phyloP scores from a whole-genome alignment of 2,797 vertebrate genomes.

The Myotis pilosus region DNA sequence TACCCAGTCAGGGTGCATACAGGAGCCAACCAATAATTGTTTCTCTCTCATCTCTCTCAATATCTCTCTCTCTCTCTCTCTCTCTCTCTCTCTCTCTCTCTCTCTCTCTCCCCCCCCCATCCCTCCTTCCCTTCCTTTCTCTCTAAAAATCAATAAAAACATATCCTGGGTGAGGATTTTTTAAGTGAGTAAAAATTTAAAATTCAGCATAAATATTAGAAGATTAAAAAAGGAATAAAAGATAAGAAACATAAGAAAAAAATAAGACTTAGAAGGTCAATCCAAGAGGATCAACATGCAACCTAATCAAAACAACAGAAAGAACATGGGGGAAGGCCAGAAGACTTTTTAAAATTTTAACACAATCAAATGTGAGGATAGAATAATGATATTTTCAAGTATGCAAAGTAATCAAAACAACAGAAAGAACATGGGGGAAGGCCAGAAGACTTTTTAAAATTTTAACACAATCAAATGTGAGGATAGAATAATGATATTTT shows the following conservation, averaged over 20 bases:
- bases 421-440: background rate
- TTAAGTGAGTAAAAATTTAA: background rate
- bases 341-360: background rate
- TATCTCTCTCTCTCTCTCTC: no score
- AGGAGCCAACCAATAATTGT: background rate
- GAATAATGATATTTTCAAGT: background rate
- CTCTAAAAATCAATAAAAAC: background rate
- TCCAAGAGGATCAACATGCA: background rate
- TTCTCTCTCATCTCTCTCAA: no score
- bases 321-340: background rate
- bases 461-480: background rate
- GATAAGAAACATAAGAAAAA: background rate
- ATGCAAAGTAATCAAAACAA: background rate
- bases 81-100: no score
- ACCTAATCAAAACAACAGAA: background rate
- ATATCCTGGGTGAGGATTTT: background rate
- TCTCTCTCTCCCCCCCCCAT: fast-evolving
- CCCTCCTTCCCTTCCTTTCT: background rate
- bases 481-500: background rate
- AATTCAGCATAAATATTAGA: background rate
- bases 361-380: background rate
- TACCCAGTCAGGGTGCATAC: background rate
- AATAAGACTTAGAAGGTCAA: background rate
- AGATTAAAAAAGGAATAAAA: background rate
- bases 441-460: background rate